Evolutionary conservation across 2,797 vertebrate species (phyloP), one percentile per base, ranked within the genome.

Genomic region (Cygnus olor): DNA sequence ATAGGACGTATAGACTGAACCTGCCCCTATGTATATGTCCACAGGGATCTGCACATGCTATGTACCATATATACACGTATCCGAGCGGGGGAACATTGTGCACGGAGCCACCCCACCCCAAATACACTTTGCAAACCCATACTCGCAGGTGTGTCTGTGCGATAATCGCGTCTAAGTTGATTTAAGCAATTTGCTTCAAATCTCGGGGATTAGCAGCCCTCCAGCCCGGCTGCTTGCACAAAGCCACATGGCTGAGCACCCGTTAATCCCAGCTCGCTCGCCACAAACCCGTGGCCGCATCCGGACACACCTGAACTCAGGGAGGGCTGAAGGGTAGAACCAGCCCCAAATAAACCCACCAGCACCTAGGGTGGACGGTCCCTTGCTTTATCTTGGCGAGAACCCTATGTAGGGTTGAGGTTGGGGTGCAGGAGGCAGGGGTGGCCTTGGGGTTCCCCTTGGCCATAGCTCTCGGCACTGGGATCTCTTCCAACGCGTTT

Each of bases 391-490:
- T 18, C 18, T 56, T 20, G 30, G 30, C 12, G 34, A 49, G 12
- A 30, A 42, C 34, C n/a, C 38, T 4, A 9, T 8, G 2, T 11
- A 11, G 34, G 25, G 63, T 45, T 53, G 20, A 32, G 16, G 3
- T 1, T 28, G 51, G 56, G 49, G 24, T 56, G 22, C 58, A 22
- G 78, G n/a, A 85, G 27, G 19, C 18, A 69, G 40, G 74, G 24
- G 8, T 81, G 86, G 28, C 40, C 19, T 16, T 0, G 3, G 25
- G 19, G 9, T 69, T 81, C 66, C 22, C 42, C 8, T 30, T 6
- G 32, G 14, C 18, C 1, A 0, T 80, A 69, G 60, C 25, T 88
- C 40, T 11, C 45, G 21, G 0, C 1, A 1, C 40, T 45, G 1
- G 56, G 36, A 90, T 40, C 45, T 53, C 21, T 51, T 85, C 32